Evolutionary conservation across 2,888 invertebrate genomes (phyloP), one percentile per base, ranked within the genome.

Genomic region (Nebria brevicollis): DNA sequence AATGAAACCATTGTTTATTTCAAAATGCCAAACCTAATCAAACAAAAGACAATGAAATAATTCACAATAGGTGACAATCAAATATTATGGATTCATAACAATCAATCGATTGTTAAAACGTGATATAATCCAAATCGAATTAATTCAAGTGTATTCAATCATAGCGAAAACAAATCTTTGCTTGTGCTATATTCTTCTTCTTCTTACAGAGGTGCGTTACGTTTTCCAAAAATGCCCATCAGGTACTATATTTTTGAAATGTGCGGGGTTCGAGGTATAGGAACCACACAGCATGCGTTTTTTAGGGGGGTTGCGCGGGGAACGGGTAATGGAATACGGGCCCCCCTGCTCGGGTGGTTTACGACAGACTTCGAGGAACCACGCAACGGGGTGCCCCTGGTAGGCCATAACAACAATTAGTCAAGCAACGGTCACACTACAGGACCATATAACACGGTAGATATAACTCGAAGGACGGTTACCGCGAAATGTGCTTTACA

Each of bases 351-450:
- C 70, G 54, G 77, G 65, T 66, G 77, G 77, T 87, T 87, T 87
- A 88, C 87, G 87, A 86, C 86, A 88, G 87, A 88, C 87, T 88
- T 88, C 87, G 87, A 85, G 87, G 87, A 88, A 88, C 87, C 87
- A 84, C 84, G 82, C 86, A 72, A 83, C 86, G 84, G 86, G 87
- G 86, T 86, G 86, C 83, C 84, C 41, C 20, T 42, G 86, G 86
- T 86, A 86, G 86, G 83, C 84, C 84, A 84, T 85, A 86, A 85
- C 85, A 85, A 86, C 86, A 87, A 87, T 87, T 87, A 87, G 87
- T 87, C 87, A 87, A 86, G 87, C 86, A 85, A 83, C 80, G 77
- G 79, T 72, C 70, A 70, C 70, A 70, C 70, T 70, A 70, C 70
- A 34, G 70, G 26, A 25, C 70, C 70, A 70, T 70, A 70, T 70